Conservation (phyloP, 2,888 invertebrate genomes). For the Drosophila eohydei region DNA sequence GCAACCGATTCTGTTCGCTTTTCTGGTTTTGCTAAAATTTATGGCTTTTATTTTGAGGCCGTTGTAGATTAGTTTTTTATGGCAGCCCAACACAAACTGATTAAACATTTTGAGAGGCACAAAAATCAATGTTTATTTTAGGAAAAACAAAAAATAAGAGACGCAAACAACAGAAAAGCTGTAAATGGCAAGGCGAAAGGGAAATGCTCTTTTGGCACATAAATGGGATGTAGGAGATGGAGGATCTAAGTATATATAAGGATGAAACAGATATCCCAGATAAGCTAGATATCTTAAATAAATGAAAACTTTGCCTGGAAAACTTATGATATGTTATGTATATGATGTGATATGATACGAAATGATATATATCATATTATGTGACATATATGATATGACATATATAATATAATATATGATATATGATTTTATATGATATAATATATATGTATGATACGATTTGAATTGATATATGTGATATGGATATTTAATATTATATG, state of each 20-base stretch:
- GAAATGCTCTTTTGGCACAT: not conserved
- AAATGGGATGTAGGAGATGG: too few relatives aligned
- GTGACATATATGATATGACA: not conserved
- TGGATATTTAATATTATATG: not conserved
- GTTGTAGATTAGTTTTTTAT: conserved; percentile 72
- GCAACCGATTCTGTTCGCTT: conserved; percentile 1
- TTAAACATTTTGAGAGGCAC: conserved; percentile 52
- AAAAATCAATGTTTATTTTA: conserved; percentile 50
- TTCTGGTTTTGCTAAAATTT: conserved; percentile 48
- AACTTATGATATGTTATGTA: not conserved
- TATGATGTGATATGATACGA: not conserved
- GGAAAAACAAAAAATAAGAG: not conserved
- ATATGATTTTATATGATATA: not conserved
- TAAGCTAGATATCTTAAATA: not conserved
- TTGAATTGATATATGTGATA: not conserved
- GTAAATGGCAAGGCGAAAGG: not conserved
- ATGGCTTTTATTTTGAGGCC: conserved; percentile 65
- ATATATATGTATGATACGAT: not conserved
- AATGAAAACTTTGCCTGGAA: not conserved
- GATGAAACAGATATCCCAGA: not conserved
- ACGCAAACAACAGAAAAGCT: not conserved
- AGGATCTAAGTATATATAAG: not conserved
- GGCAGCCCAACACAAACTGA: conserved; percentile 65
- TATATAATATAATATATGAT: not conserved
- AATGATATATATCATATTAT: not conserved